Conservation (phyloP, 2,888 invertebrate genomes). For the Megastigmus dorsalis region DNA sequence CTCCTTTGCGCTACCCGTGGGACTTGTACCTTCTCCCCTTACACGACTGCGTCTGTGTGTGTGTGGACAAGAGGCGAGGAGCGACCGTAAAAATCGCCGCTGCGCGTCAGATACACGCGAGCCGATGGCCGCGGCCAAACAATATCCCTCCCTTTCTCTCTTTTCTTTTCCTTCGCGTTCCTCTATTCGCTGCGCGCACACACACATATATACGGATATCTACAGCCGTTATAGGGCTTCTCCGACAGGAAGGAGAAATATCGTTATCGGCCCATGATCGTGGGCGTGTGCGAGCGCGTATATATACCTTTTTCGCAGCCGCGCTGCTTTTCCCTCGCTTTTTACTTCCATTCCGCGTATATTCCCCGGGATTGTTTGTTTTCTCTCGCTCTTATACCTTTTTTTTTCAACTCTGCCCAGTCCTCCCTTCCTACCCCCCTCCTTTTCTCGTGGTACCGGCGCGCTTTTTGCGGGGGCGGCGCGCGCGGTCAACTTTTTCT, state of each 20-base stretch:
- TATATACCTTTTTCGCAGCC: no score
- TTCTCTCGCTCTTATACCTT: no score
- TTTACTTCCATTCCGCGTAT: no score
- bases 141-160: background rate
- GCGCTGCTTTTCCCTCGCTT: no score
- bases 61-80: background rate
- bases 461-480: no score
- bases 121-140: background rate
- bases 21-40: background rate
- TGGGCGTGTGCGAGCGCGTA: no score
- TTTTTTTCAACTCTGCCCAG: background rate
- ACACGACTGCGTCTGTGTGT: background rate
- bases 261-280: conserved; percentile 11
- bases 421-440: background rate
- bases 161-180: background rate
- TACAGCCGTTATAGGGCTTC: no score
- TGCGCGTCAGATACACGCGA: conserved; percentile 13
- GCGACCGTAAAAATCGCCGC: conserved; percentile 32
- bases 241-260: conserved; percentile 6
- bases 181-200: background rate
- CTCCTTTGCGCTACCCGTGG: no score
- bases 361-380: no score
- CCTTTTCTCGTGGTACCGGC: no score
- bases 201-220: no score
- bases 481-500: background rate